Conservation (phyloP, 2,797 vertebrate genomes). For the Gymnothorax reevesii region DNA sequence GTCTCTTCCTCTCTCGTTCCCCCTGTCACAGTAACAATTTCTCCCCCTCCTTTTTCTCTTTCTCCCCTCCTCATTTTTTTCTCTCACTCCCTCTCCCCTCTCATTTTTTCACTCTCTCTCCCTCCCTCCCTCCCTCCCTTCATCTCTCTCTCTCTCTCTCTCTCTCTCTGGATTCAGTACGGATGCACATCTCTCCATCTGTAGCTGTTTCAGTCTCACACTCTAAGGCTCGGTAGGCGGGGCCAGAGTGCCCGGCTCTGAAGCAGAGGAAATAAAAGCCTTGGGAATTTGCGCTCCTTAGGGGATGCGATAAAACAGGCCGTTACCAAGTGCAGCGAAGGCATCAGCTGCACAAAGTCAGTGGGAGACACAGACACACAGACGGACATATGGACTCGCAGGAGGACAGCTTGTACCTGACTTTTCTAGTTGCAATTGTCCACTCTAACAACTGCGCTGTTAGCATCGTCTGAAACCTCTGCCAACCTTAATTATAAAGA, state of each 20-base stretch:
- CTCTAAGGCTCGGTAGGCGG: constrained; percentile 56
- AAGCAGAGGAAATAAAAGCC: constrained; percentile 46
- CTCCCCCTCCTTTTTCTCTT: neutral
- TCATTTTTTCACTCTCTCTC: neutral
- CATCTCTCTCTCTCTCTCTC: neutral
- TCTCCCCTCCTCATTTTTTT: too few species aligned
- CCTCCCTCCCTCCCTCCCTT: neutral
- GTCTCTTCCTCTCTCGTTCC: neutral
- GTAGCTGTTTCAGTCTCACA: constrained; percentile 53
- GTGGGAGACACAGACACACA: neutral
- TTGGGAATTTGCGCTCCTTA: constrained; percentile 33
- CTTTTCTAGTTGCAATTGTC: too few species aligned
- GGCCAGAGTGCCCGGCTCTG: constrained; percentile 48
- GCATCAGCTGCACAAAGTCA: neutral
- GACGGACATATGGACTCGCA: too few species aligned
- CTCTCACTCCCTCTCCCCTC: neutral
- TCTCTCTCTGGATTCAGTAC: neutral
- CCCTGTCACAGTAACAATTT: neutral
- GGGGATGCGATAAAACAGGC: constrained; percentile 33
- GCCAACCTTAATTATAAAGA: neutral
- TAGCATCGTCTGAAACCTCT: neutral
- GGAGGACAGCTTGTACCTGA: too few species aligned
- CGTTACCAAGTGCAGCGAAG: constrained; percentile 7
- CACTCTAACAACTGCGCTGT: too few species aligned
- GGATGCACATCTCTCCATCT: constrained; percentile 35